Evolutionary conservation across 2,797 vertebrate genomes (phyloP).

Genomic region (Holocentrus rufus): DNA sequence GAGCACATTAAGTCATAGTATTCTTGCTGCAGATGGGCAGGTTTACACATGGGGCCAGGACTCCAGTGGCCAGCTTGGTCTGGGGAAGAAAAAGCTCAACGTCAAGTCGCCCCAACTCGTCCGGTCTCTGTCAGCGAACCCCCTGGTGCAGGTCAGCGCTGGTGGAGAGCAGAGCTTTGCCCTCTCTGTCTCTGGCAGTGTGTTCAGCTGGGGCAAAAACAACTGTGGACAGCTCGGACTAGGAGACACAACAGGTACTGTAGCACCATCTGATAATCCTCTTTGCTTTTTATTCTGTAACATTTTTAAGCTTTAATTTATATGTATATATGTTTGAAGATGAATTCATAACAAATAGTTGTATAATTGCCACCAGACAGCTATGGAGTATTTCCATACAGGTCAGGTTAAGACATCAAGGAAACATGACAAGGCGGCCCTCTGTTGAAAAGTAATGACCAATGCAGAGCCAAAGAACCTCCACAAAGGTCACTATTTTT

Average conservation of each 20-base stretch:
- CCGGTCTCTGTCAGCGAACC: conserved; percentile 78
- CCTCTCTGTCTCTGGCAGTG: conserved; percentile 86
- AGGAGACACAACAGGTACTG: conserved; percentile 83
- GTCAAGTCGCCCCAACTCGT: conserved; percentile 75
- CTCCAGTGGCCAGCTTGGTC: conserved; percentile 85
- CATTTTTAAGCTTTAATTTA: too few species aligned
- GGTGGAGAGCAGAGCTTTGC: conserved; percentile 89
- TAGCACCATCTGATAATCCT: too few species aligned
- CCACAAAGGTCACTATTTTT: too few species aligned
- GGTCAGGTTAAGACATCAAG: too few species aligned
- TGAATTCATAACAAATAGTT: too few species aligned
- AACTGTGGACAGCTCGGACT: conserved; percentile 87
- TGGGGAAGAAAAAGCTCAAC: conserved; percentile 70
- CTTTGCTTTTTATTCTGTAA: too few species aligned
- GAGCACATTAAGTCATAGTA: background rate
- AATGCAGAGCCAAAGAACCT: too few species aligned
- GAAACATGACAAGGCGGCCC: too few species aligned
- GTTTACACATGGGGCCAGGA: conserved; percentile 87
- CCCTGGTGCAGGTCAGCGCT: conserved; percentile 84
- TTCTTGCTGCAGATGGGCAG: conserved; percentile 78
- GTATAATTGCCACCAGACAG: too few species aligned
- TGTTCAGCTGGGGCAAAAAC: conserved; percentile 89
- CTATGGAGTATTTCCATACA: too few species aligned
- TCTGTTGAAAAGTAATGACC: too few species aligned
- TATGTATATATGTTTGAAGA: too few species aligned